phyloP scores from a whole-genome alignment of 2,797 vertebrate genomes.

The Myotis daubentonii region DNA sequence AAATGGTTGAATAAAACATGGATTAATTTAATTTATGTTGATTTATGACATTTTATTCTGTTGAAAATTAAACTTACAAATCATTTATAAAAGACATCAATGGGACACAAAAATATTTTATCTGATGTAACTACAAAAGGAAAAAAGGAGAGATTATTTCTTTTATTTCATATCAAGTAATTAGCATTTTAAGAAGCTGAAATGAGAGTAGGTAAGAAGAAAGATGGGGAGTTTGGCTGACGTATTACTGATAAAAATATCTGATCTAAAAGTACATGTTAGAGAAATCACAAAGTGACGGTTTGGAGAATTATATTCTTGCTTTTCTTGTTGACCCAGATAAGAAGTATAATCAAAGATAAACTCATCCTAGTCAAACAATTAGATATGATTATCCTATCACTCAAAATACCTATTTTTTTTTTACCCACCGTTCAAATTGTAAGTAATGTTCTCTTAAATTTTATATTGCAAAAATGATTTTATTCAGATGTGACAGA shows the following conservation, averaged over 20 bases:
- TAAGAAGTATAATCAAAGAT: conserved; percentile 63
- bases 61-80: conserved; percentile 39
- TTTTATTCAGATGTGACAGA: neutral
- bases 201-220: conserved; percentile 17
- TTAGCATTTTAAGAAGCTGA: conserved; percentile 32
- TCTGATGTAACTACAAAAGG: neutral
- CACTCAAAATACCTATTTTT: neutral
- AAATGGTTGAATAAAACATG: neutral
- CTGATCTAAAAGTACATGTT: conserved; percentile 29
- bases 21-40: conserved; percentile 23
- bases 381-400: conserved; percentile 19
- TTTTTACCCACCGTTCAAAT: conserved; percentile 18
- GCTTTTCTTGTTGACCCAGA: conserved; percentile 42
- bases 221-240: neutral
- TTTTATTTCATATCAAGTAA: conserved; percentile 55
- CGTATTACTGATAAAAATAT: conserved; percentile 17
- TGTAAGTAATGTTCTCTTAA: conserved; percentile 26
- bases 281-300: conserved; percentile 37
- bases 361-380: neutral
- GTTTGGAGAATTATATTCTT: conserved; percentile 12
- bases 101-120: conserved; percentile 17
- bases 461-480: conserved; percentile 10
- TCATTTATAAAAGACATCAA: neutral
- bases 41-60: conserved; percentile 3
- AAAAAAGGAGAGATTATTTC: conserved; percentile 34